Evolutionary conservation across 2,888 invertebrate species (phyloP).

Genomic region (Eugnorisma glareosa): DNA sequence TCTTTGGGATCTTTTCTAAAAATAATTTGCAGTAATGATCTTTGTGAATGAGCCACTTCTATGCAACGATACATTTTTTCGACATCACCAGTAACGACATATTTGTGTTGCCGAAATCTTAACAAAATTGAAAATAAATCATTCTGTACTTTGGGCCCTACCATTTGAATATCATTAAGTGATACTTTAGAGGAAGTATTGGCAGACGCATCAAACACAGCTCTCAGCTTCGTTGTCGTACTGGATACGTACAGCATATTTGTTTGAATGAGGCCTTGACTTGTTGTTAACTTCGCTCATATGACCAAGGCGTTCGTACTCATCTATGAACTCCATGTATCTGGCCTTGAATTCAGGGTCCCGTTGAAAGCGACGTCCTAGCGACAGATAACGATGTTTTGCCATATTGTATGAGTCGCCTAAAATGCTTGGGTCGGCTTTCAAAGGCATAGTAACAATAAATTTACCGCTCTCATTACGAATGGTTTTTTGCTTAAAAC

Average conservation of each 20-base stretch:
- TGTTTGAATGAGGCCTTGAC: not conserved
- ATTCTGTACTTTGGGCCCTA: not conserved
- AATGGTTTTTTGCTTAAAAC: not conserved
- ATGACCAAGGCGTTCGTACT: not conserved
- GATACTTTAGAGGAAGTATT: too few species aligned
- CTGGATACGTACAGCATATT: too few species aligned
- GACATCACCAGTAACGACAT: slow-evolving; percentile 3
- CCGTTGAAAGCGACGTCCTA: not conserved
- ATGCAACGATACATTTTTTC: slow-evolving; percentile 3
- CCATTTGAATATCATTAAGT: too few species aligned
- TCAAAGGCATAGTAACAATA: too few species aligned
- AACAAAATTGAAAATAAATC: slow-evolving; percentile 3
- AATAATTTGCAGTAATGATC: too few species aligned
- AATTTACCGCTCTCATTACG: not conserved
- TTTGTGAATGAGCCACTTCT: too few species aligned
- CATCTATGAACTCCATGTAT: not conserved
- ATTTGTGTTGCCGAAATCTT: slow-evolving; percentile 1
- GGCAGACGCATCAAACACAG: too few species aligned
- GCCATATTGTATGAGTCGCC: not conserved
- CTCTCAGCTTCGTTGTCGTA: too few species aligned
- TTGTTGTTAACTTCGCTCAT: not conserved
- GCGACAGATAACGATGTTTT: not conserved
- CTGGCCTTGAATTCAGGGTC: not conserved
- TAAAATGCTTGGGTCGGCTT: not conserved
- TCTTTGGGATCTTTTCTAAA: too few species aligned